phyloP scores from a whole-genome alignment of 2,888 invertebrate species.

The Dryococelus australis region DNA sequence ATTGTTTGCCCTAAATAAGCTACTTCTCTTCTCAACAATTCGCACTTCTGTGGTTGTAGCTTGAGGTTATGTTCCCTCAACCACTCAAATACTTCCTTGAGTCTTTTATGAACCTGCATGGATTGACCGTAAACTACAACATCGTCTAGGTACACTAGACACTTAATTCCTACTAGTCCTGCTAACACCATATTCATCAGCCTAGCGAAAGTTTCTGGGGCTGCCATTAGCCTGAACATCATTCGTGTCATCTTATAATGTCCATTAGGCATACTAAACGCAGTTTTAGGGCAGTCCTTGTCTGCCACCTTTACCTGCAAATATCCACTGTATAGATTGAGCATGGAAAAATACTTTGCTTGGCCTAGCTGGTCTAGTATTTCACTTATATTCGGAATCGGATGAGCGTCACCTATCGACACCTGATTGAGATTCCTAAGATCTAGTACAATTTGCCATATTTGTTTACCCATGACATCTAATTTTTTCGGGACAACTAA shows the following conservation, averaged over 20 bases:
- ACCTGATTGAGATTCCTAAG: no score
- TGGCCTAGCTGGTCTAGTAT: constrained; percentile 20
- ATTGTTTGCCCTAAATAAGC: no score
- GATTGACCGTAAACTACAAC: not conserved
- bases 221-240: not conserved
- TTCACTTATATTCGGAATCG: constrained; percentile 17
- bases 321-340: constrained; percentile 30
- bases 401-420: no score
- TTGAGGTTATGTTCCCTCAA: no score
- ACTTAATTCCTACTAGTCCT: not conserved
- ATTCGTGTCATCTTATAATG: not conserved
- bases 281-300: not conserved
- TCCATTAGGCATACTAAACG: constrained; percentile 21
- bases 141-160: not conserved
- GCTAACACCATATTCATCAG: not conserved
- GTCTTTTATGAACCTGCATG: not conserved
- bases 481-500: no score
- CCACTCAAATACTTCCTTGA: constrained; percentile 37
- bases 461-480: no score
- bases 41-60: no score
- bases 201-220: not conserved
- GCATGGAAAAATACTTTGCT: not conserved
- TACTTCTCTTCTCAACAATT: no score
- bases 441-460: no score
- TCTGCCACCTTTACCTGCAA: no score